These are phyloP conservation scores for Balearica regulorum DNA, from an alignment of 2,797 vertebrate genomes.

Conservation along the genomic window DNA sequence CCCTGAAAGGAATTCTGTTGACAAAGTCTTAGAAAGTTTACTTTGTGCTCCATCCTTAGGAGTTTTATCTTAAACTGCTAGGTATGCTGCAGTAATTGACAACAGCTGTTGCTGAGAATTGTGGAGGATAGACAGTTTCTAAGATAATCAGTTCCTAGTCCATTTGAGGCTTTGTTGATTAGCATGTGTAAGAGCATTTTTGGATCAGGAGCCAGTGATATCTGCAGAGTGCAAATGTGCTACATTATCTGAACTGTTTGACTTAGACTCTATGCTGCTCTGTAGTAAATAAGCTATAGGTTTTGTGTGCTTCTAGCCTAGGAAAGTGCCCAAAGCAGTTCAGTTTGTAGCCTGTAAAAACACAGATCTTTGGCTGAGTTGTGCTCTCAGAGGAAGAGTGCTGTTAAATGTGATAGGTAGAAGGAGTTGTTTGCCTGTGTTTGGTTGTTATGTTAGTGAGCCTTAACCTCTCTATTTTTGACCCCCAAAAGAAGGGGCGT, in stretches of 20 bases:
- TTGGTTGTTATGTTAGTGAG: not conserved
- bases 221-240: constrained; percentile 29
- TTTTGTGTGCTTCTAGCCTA: not conserved
- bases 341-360: not conserved
- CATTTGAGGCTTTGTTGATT: constrained; percentile 60
- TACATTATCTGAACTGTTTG: not conserved
- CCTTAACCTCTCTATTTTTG: not conserved
- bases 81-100: constrained; percentile 55
- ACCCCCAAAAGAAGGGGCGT: not conserved
- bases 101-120: constrained; percentile 59
- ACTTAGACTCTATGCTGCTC: not conserved
- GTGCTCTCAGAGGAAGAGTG: not conserved
- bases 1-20: constrained; percentile 25
- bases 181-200: constrained; percentile 16
- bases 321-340: not conserved
- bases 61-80: constrained; percentile 43
- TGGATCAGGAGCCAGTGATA: constrained; percentile 35
- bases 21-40: constrained; percentile 14
- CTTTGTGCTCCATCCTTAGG: constrained; percentile 4
- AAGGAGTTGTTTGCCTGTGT: not conserved
- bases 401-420: not conserved
- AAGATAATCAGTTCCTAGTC: constrained; percentile 46
- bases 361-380: not conserved
- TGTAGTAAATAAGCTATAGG: not conserved
- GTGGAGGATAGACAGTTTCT: constrained; percentile 29